Evolutionary conservation across 2,797 vertebrate species (phyloP).

Genomic region (Toxotes lorentzi): DNA sequence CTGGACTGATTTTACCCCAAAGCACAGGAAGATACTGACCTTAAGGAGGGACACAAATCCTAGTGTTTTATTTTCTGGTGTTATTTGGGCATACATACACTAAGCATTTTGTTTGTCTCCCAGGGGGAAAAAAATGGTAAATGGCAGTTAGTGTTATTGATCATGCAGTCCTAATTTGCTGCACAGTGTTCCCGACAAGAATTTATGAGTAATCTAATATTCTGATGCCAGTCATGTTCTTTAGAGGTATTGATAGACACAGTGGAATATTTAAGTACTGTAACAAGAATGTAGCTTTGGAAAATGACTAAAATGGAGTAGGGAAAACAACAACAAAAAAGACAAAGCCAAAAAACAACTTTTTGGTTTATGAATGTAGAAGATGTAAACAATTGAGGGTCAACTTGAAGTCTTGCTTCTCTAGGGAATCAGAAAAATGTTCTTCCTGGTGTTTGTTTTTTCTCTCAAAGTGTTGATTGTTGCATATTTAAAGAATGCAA

Average conservation of each 20-base stretch:
- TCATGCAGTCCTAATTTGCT: slow-evolving; percentile 28
- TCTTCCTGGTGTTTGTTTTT: slow-evolving; percentile 2
- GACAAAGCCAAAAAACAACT: neutral
- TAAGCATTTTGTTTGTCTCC: neutral
- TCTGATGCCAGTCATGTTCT: slow-evolving; percentile 11
- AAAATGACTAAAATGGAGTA: neutral
- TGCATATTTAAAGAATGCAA: neutral
- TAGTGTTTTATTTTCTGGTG: neutral
- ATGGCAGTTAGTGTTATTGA: slow-evolving; percentile 7
- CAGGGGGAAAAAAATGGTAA: neutral
- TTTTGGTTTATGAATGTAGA: neutral
- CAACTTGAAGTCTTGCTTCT: slow-evolving; percentile 1
- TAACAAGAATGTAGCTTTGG: slow-evolving; percentile 1
- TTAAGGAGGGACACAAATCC: neutral
- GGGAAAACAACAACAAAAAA: neutral
- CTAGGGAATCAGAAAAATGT: neutral
- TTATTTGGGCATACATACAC: neutral
- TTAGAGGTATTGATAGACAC: slow-evolving; percentile 12
- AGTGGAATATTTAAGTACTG: slow-evolving; percentile 8
- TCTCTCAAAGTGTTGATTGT: neutral
- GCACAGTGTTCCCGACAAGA: slow-evolving; percentile 9
- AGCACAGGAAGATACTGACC: neutral
- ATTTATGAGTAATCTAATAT: slow-evolving; percentile 43
- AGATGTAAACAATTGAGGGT: slow-evolving; percentile 2
- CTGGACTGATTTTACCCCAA: neutral